Evolutionary conservation across 2,113 vertebrate genomes (phyloP), one percentile per base, ranked within the genome.

Genomic region (Scophthalmus maximus): DNA sequence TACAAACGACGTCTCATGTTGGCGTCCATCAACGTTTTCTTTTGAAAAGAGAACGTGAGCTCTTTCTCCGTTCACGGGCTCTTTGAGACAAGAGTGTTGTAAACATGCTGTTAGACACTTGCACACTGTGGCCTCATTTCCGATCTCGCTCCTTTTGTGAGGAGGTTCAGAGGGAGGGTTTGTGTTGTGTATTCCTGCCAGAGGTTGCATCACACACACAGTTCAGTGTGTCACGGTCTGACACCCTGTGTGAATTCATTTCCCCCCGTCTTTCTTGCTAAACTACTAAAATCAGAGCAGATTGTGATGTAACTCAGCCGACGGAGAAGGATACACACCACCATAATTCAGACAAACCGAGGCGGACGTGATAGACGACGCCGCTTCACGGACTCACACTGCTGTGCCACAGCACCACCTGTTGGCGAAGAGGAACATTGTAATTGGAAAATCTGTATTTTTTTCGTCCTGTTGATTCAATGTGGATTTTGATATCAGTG

Each of bases 231-330:
- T 46, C 46, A 46, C 61, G 17, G 36, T 42, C 25, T 77, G 69
- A 77, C 50, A 50, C 65, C n/a, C n/a, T 56, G 51, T 46, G 32
- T 73, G 57, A 74, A 67, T 74, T 52, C 51, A 71, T 71, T 61
- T 2, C 12, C 38, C 46, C 12, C 38, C 46, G 6, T 58, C 47
- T 84, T 71, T 68, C 73, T 71, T 36, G 8, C 50, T 25, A 44
- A 82, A 76, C 22, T 47, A 47, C 46, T 47, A 2, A 8, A 47
- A 53, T 29, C 50, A 18, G 42, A 59, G 40, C 38, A 3, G 27
- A 50, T 80, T 62, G 76, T 87, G 84, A 87, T 84, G 80, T 81
- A 84, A 86, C 70, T 20, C 65, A 66, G 77, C 81, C 84, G 75
- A 40, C 46, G 25, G 57, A 17, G 25, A 73, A 52, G 47, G 63